phyloP scores from a whole-genome alignment of 1,140 invertebrate species.

The Microplitis demolitor region DNA sequence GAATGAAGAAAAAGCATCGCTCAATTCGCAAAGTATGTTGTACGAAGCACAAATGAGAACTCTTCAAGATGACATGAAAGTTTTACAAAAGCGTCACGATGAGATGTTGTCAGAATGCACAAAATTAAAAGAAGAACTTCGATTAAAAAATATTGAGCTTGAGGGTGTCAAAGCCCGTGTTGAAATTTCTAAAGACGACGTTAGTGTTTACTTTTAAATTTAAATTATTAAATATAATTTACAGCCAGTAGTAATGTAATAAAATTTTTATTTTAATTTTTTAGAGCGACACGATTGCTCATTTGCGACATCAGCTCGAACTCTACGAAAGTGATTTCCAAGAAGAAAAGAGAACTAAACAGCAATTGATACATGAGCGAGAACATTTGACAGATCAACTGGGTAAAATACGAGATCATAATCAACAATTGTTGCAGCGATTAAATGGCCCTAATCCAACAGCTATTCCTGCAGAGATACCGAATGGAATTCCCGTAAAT shows the following conservation, averaged over 20 bases:
- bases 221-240: not conserved
- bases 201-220: not conserved
- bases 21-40: conserved; percentile 42
- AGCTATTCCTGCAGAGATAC: not conserved
- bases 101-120: not conserved
- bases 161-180: not conserved
- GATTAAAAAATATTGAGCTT: conserved; percentile 11
- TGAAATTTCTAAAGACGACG: not conserved
- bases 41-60: conserved; percentile 39
- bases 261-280: not conserved
- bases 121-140: not conserved
- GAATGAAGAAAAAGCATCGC: conserved; percentile 40
- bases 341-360: conserved; percentile 11
- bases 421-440: conserved; percentile 14
- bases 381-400: conserved; percentile 5
- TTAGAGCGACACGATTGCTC: not conserved
- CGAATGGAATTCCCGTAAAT: not conserved
- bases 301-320: conserved; percentile 5
- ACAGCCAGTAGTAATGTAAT: no score
- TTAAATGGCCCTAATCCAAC: conserved; percentile 16
- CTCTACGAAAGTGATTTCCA: conserved; percentile 4
- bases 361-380: conserved; percentile 3
- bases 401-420: conserved; percentile 4
- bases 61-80: conserved; percentile 32
- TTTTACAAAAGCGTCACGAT: conserved; percentile 25